Percentiles rank a stretch among this genome's conserved stretches.
Conservation (phyloP, 1,140 invertebrate genomes). For the Neodiprion pinetum region DNA sequence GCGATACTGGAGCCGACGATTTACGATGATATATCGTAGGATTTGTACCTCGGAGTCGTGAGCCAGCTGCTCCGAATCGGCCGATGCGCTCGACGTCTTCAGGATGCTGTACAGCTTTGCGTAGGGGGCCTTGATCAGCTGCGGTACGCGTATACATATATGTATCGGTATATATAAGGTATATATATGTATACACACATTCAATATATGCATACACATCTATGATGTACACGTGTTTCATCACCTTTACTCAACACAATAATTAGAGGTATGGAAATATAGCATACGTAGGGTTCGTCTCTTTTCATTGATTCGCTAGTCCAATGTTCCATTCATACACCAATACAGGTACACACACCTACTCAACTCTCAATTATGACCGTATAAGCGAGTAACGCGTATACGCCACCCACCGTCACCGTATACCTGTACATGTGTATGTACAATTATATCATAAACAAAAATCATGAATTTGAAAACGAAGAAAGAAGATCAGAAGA, state of each 20-base stretch:
- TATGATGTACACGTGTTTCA: neutral
- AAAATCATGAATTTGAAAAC: too few species aligned
- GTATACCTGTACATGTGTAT: too few species aligned
- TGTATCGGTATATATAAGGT: neutral
- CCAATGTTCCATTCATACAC: too few species aligned
- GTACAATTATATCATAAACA: too few species aligned
- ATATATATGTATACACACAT: neutral
- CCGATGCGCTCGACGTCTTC: conserved; percentile 88
- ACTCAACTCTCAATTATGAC: too few species aligned
- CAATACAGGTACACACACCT: too few species aligned
- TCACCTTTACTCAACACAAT: neutral
- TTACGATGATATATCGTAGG: neutral
- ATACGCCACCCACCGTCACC: too few species aligned
- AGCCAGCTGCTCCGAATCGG: conserved; percentile 73
- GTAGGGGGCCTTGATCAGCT: conserved; percentile 95
- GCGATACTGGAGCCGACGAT: conserved; percentile 2
- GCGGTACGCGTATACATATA: conserved; percentile 44
- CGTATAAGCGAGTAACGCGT: too few species aligned
- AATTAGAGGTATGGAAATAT: too few species aligned
- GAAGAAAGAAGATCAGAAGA: too few species aligned
- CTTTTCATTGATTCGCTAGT: too few species aligned
- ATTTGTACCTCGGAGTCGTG: conserved; percentile 61
- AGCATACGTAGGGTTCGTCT: too few species aligned
- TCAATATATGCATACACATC: neutral
- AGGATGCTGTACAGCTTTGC: conserved; percentile 94